Percentiles rank a stretch among this genome's conserved stretches.
Evolutionary conservation across 1,140 invertebrate genomes (phyloP).

Genomic region (Globodera ellingtonae): DNA sequence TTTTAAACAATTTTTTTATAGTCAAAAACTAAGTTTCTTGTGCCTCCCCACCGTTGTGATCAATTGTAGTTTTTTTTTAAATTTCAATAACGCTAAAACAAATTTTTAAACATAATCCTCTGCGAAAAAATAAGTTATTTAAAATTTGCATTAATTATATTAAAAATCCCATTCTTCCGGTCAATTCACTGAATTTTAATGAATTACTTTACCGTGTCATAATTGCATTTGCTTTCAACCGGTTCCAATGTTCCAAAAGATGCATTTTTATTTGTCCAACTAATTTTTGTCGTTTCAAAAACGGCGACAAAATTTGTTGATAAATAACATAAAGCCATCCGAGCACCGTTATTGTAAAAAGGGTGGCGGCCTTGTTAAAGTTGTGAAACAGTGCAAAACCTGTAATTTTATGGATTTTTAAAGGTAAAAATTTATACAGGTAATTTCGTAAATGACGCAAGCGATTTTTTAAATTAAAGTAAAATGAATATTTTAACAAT

Average conservation of each 20-base stretch:
- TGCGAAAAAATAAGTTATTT: too few relatives aligned
- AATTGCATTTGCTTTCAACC: not conserved
- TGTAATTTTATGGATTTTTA: conserved; percentile 6
- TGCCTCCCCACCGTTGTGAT: too few relatives aligned
- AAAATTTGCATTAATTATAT: not conserved
- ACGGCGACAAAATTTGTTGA: conserved; percentile 8
- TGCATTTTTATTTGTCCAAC: conserved; percentile 2
- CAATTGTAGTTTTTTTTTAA: too few relatives aligned
- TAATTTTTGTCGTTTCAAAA: conserved; percentile 18
- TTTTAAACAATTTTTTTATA: too few relatives aligned
- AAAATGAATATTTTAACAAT: too few relatives aligned
- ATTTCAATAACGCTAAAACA: not conserved
- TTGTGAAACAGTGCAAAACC: conserved; percentile 23
- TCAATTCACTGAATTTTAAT: not conserved
- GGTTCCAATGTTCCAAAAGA: not conserved
- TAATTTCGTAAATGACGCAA: too few relatives aligned
- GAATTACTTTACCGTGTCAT: not conserved
- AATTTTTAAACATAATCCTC: not conserved
- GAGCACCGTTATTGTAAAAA: conserved; percentile 13
- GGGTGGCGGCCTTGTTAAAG: conserved; percentile 2
- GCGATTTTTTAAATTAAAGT: too few relatives aligned
- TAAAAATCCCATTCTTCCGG: not conserved
- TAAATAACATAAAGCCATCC: conserved; percentile 24
- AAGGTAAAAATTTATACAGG: too few relatives aligned
- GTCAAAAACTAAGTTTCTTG: too few relatives aligned